Evolutionary conservation across 2,888 invertebrate species (phyloP), one percentile per base, ranked within the genome.

Genomic region (Automeris io): DNA sequence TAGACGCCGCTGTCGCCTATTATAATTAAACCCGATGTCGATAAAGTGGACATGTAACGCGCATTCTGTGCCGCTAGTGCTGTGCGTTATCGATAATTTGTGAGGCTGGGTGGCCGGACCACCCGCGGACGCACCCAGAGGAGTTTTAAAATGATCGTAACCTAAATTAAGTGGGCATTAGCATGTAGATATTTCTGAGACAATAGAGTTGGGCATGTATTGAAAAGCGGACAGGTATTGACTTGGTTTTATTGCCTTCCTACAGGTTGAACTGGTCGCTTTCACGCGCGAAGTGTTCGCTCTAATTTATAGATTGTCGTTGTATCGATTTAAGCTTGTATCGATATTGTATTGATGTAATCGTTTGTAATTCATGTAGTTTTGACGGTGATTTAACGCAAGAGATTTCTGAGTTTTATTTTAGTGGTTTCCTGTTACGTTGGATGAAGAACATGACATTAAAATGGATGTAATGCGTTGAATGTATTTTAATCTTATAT

Each of bases 1-100:
- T 57, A 61, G 58, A 58, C 54, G 54, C 55, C 59, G 61, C 58
- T 58, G 54, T 58, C 58, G 63, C 57, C 70, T 71, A 71, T 76
- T 71, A 70, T 70, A 75, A 77, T 77, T 76, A 74, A 72, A 62
- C 58, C 61, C 46, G 36, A 37, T 51, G 35, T 51, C 48, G 54
- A 67, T 77, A 76, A 70, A 63, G 72, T 77, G 70, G 64, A 75
- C 70, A 61, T 70, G 71, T 66, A 69, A 60, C 66, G 66, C 57
- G 56, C 29, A 57, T 59, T 56, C 56, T 56, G 58, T 66, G 66
- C 64, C 59, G 62, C 61, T 71, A 70, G 71, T 64, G 73, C 54
- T 56, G 70, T 54, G 58, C 55, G 49, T 59, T 77, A 74, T 75
- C 73, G 69, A 66, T 57, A 56, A 50, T 38, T 50, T 45, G 60